phyloP scores from a whole-genome alignment of 2,888 invertebrate species.

The Gandaritis pyraliata region DNA sequence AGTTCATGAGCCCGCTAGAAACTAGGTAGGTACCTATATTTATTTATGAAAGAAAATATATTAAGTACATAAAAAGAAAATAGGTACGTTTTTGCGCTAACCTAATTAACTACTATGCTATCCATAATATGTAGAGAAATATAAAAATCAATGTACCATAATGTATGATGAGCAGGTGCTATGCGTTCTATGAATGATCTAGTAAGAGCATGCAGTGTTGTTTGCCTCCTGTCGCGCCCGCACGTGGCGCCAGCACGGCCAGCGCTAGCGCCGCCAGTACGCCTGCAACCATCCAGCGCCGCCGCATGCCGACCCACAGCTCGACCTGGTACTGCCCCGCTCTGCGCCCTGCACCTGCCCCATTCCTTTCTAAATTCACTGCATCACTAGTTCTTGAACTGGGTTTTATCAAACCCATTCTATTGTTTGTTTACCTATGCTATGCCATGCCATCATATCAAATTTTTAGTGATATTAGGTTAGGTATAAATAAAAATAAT shows the following conservation, averaged over 20 bases:
- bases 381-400: not conserved
- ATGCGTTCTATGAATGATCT: conserved; percentile 55
- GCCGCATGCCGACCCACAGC: conserved; percentile 59
- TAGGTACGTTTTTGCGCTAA: too few relatives aligned
- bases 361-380: not conserved
- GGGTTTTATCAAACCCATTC: not conserved
- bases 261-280: conserved; percentile 60
- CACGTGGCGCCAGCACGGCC: conserved; percentile 64
- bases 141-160: conserved; percentile 18
- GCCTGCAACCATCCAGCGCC: conserved; percentile 66
- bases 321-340: conserved; percentile 50
- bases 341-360: not conserved
- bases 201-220: conserved; percentile 2
- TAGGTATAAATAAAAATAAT: too few relatives aligned
- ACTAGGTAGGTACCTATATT: too few relatives aligned
- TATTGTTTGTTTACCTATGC: not conserved
- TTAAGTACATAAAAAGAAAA: too few relatives aligned
- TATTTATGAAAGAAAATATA: too few relatives aligned
- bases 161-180: conserved; percentile 54
- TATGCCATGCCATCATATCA: too few relatives aligned
- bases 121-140: not conserved
- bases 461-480: too few relatives aligned
- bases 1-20: too few relatives aligned
- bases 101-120: too few relatives aligned
- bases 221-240: conserved; percentile 77